A percentile compares a stretch with the other conserved stretches of the same genome.
Evolutionary conservation across 37 sponge, comb jelly and placozoan species (phyloP).

Genomic region (Geodia barretti): DNA sequence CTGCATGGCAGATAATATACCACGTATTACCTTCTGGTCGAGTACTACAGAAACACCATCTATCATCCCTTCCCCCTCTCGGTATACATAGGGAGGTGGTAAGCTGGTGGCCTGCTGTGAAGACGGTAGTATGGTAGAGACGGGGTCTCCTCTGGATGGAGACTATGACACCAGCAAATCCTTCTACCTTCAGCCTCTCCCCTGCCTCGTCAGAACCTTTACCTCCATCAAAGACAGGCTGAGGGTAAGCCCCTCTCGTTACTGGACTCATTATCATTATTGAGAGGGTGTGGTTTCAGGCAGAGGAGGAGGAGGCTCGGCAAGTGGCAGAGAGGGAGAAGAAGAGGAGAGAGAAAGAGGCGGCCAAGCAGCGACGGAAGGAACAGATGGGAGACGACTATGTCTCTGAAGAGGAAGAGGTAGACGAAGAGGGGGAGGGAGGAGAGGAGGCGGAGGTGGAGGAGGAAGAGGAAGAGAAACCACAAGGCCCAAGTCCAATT

Average conservation of each 20-base stretch:
- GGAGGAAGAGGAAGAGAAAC: conserved; percentile 55
- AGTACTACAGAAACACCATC: too few species aligned
- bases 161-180: conserved; percentile 63
- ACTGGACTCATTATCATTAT: background rate
- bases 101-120: conserved; percentile 83
- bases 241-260: conserved; percentile 46
- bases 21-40: too few species aligned
- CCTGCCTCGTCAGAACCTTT: conserved; percentile 41
- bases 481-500: conserved; percentile 68
- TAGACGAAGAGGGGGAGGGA: conserved; percentile 68
- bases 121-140: conserved; percentile 83
- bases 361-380: conserved; percentile 35
- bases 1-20: too few species aligned
- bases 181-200: conserved; percentile 61
- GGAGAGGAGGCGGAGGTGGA: conserved; percentile 69
- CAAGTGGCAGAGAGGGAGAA: conserved; percentile 55
- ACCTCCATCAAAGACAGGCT: conserved; percentile 81
- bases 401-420: conserved; percentile 69
- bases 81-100: background rate
- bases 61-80: too few species aligned
- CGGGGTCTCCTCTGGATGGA: conserved; percentile 61
- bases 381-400: conserved; percentile 62
- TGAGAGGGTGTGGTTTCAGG: conserved; percentile 34
- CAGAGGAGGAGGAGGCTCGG: conserved; percentile 70
- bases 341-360: conserved; percentile 68